phyloP scores from a whole-genome alignment of 2,888 invertebrate genomes.

The Timema podura region DNA sequence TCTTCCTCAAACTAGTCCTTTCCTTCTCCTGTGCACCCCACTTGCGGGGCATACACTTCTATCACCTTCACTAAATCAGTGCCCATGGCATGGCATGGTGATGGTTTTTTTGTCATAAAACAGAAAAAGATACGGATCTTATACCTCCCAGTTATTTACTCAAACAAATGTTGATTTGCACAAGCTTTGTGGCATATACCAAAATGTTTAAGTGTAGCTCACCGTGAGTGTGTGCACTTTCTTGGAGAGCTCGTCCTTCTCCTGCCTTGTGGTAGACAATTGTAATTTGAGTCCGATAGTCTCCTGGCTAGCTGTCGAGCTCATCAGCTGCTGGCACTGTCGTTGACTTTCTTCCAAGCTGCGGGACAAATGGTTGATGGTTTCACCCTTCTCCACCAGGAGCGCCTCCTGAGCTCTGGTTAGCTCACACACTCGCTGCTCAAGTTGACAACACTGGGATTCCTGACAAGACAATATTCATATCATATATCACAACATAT shows the following conservation, averaged over 20 bases:
- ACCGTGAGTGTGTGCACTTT: neutral
- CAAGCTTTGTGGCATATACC: no score
- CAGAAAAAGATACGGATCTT: no score
- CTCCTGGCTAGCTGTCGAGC: constrained; percentile 35
- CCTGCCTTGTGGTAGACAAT: constrained; percentile 17
- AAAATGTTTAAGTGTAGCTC: no score
- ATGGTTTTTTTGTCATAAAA: no score
- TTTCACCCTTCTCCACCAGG: constrained; percentile 58
- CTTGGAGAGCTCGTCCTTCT: constrained; percentile 11
- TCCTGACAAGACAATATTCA: constrained; percentile 8
- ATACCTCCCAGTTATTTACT: no score
- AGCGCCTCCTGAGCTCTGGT: constrained; percentile 54
- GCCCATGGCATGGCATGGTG: no score
- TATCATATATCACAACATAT: neutral
- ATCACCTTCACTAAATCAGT: no score
- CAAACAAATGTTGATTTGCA: no score
- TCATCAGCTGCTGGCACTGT: constrained; percentile 47
- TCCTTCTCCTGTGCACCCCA: no score
- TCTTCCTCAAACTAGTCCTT: no score
- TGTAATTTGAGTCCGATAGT: constrained; percentile 23
- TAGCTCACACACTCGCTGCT: constrained; percentile 17
- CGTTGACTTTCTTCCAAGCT: constrained; percentile 58
- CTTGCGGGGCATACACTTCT: no score
- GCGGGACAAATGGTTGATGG: constrained; percentile 57
- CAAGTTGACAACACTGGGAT: constrained; percentile 6